Conservation (phyloP, 2,888 invertebrate genomes). For the Acholoe squamosa region DNA sequence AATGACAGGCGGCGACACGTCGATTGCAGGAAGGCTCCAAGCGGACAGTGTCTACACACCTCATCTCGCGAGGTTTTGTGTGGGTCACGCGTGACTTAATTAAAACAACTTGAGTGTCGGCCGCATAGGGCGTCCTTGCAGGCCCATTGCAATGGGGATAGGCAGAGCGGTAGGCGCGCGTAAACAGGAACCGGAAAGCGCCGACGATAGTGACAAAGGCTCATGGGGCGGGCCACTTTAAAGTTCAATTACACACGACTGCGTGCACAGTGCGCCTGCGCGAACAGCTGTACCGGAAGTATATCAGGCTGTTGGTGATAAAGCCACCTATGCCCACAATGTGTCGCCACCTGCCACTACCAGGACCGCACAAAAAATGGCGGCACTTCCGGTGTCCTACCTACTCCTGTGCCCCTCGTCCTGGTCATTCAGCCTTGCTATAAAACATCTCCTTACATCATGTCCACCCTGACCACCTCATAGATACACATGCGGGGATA, state of each 20-base stretch:
- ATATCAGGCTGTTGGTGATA: not conserved
- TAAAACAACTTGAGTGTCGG: not conserved
- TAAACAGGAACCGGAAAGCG: slow-evolving; percentile 25
- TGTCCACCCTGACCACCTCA: not conserved
- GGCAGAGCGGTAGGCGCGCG: not conserved
- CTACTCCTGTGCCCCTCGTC: not conserved
- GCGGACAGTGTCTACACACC: not conserved
- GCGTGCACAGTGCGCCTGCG: slow-evolving; percentile 8
- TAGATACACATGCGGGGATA: not conserved
- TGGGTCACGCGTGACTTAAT: slow-evolving; percentile 45
- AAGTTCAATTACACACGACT: slow-evolving; percentile 30
- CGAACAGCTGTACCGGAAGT: not conserved
- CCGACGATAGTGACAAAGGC: not conserved
- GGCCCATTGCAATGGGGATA: not conserved
- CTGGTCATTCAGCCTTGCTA: not conserved
- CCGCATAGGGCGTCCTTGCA: not conserved
- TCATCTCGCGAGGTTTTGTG: slow-evolving; percentile 47
- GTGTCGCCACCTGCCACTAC: not conserved
- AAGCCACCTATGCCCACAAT: not conserved
- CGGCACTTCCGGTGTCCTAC: too few species aligned
- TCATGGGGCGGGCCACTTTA: not conserved
- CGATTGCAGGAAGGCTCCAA: not conserved
- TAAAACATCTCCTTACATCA: not conserved
- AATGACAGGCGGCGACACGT: slow-evolving; percentile 31
- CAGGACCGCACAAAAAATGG: not conserved